A percentile compares a stretch with the other conserved stretches of the same genome.
Evolutionary conservation across 2,797 vertebrate genomes (phyloP).

Genomic region (Anabas testudineus): DNA sequence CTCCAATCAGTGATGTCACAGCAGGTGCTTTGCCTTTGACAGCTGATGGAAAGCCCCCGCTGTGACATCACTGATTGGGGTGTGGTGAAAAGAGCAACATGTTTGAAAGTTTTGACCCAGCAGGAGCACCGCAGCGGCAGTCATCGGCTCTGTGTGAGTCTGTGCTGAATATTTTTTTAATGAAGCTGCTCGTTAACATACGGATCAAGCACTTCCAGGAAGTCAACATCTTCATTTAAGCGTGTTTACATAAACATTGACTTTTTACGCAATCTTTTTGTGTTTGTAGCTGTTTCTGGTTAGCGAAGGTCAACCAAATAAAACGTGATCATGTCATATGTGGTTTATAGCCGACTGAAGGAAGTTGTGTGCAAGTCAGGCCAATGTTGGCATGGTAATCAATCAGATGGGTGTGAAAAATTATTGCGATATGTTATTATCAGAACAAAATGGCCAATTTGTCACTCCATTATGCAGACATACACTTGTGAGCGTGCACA

Average conservation of each 20-base stretch:
- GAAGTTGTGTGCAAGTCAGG: constrained; percentile 38
- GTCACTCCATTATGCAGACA: constrained; percentile 57
- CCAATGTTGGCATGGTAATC: constrained; percentile 59
- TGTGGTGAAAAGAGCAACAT: constrained; percentile 36
- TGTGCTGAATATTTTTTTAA: constrained; percentile 17
- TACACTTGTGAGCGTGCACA: constrained; percentile 11
- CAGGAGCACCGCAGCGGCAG: constrained; percentile 7
- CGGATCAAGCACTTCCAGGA: neutral
- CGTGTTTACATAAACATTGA: neutral
- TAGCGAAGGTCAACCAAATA: constrained; percentile 30
- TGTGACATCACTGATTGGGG: constrained; percentile 67
- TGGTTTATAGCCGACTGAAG: constrained; percentile 46
- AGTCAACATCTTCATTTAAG: constrained; percentile 6
- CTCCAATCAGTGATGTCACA: constrained; percentile 69
- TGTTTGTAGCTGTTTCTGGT: constrained; percentile 4
- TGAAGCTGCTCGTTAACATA: constrained; percentile 12
- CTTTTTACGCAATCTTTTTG: neutral
- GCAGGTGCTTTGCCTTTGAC: constrained; percentile 58
- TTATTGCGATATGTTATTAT: constrained; percentile 63
- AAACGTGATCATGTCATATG: constrained; percentile 22
- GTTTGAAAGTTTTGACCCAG: constrained; percentile 38
- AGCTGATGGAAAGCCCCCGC: constrained; percentile 53
- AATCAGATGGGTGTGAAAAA: constrained; percentile 60
- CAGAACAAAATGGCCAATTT: constrained; percentile 69
- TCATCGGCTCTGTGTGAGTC: constrained; percentile 29